Conservation (phyloP, 2,888 invertebrate genomes). For the Cantharis rufa region DNA sequence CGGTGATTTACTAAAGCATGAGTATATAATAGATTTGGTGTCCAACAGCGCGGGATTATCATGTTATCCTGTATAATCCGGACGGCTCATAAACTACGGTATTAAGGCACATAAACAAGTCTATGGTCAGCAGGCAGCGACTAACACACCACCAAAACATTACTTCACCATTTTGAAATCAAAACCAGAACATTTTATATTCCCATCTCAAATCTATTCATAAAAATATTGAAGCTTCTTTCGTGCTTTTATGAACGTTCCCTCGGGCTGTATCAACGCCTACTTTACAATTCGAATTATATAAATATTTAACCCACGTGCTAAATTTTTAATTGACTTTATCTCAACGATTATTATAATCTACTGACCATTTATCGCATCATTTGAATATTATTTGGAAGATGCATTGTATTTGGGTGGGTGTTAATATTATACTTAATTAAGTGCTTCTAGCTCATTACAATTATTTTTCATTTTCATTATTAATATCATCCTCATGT, state of each 20-base stretch:
- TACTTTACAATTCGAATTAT: conserved; percentile 25
- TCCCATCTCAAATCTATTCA: conserved; percentile 27
- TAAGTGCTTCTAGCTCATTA: not conserved
- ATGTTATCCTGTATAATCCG: conserved; percentile 42
- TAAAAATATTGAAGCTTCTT: conserved; percentile 30
- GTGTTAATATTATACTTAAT: not conserved
- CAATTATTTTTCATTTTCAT: not conserved
- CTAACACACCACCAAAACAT: conserved; percentile 18
- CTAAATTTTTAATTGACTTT: conserved; percentile 39
- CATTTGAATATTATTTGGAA: conserved; percentile 24
- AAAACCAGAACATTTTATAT: conserved; percentile 13
- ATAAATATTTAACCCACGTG: conserved; percentile 33
- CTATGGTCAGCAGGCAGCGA: conserved; percentile 36
- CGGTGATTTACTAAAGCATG: conserved; percentile 33
- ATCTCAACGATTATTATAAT: conserved; percentile 38
- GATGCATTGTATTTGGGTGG: not conserved
- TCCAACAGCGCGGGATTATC: conserved; percentile 39
- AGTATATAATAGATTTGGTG: conserved; percentile 36
- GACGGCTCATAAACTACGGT: conserved; percentile 40
- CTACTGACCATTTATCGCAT: conserved; percentile 28
- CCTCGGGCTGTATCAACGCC: conserved; percentile 19
- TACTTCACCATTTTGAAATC: conserved; percentile 15
- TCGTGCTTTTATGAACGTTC: conserved; percentile 5
- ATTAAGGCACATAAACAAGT: conserved; percentile 41
- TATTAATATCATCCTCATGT: not conserved